Evolutionary conservation across 2,888 invertebrate species (phyloP), one percentile per base, ranked within the genome.

Genomic region (Caenorhabditis sp.): DNA sequence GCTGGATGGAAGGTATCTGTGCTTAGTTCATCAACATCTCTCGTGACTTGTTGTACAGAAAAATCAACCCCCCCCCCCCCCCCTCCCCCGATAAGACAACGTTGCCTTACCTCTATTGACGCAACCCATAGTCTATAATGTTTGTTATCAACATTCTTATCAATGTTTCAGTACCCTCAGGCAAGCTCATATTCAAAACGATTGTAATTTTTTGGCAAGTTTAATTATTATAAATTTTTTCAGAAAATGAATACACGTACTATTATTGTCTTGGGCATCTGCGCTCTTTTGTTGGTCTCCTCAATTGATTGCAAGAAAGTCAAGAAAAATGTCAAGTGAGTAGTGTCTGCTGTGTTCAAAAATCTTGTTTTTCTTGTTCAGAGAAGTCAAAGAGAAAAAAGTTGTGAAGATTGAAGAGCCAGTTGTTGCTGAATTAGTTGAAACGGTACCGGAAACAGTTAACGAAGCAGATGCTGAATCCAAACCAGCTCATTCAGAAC

Each of bases 291-390:
- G 12, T 65, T 81, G 24, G 70, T 72, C 6, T 69, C 77, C 12
- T 65, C 76, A 23, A 59, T 81, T 51, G 81, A 81, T 50, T 77
- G 76, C 49, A 81, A 81, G 58, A 81, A 79, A 51, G 51, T 19
- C 51, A 73, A 73, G 69, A 76, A 76, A 66, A 59, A 12, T 4
- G 59, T 8, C 19, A 51, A 51, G 51, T 51, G 12, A 51, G 51
- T 51, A n/a, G n/a, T n/a, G n/a, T n/a, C n/a, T n/a, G n/a, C n/a
- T n/a, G n/a, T n/a, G n/a, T n/a, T n/a, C n/a, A n/a, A n/a, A n/a
- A n/a, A n/a, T n/a, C n/a, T n/a, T n/a, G n/a, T n/a, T n/a, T n/a
- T n/a, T n/a, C n/a, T n/a, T n/a, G n/a, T 51, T 6, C 23, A 51
- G 51, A 23, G 51, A 51, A 51, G 51, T 51, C 2, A 19, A 51